A percentile compares a stretch with the other conserved stretches of the same genome.
phyloP scores from a whole-genome alignment of 2,888 invertebrate genomes.

The Geotrupes spiniger region DNA sequence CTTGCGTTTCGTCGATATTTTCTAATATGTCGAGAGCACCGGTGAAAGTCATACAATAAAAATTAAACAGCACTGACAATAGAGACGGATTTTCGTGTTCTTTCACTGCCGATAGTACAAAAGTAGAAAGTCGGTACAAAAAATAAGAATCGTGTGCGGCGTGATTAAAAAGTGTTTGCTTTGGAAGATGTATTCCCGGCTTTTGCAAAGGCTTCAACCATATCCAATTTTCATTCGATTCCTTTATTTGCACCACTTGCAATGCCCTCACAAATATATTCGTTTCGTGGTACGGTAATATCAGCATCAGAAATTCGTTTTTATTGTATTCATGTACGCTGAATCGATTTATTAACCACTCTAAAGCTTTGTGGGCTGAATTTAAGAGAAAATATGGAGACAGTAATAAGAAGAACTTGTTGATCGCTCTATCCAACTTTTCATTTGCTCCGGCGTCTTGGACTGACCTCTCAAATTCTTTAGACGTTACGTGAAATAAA shows the following conservation, averaged over 20 bases:
- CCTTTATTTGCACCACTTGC: conserved; percentile 68
- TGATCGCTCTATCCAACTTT: conserved; percentile 70
- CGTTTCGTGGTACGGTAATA: conserved; percentile 91
- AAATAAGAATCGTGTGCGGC: conserved; percentile 64
- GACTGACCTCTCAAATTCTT: conserved; percentile 78
- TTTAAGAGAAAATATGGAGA: conserved; percentile 88
- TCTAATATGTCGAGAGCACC: conserved; percentile 64
- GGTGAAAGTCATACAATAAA: conserved; percentile 73
- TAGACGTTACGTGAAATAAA: conserved; percentile 74
- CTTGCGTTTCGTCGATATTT: conserved; percentile 56
- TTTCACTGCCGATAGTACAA: conserved; percentile 58
- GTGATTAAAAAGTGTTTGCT: conserved; percentile 69
- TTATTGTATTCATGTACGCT: conserved; percentile 86
- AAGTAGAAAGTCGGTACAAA: conserved; percentile 61
- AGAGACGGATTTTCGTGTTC: conserved; percentile 59
- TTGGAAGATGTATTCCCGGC: conserved; percentile 70
- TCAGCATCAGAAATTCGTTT: conserved; percentile 73
- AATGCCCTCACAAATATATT: conserved; percentile 81
- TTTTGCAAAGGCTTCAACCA: conserved; percentile 76
- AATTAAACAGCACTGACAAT: conserved; percentile 72
- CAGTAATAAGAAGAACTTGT: conserved; percentile 73
- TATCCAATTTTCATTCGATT: conserved; percentile 64
- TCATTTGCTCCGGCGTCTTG: conserved; percentile 72
- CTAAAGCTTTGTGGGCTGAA: conserved; percentile 84
- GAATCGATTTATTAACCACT: conserved; percentile 92